Percentiles rank a stretch among this genome's conserved stretches.
phyloP scores from a whole-genome alignment of 2,113 vertebrate genomes.

The Laterallus jamaicensis region DNA sequence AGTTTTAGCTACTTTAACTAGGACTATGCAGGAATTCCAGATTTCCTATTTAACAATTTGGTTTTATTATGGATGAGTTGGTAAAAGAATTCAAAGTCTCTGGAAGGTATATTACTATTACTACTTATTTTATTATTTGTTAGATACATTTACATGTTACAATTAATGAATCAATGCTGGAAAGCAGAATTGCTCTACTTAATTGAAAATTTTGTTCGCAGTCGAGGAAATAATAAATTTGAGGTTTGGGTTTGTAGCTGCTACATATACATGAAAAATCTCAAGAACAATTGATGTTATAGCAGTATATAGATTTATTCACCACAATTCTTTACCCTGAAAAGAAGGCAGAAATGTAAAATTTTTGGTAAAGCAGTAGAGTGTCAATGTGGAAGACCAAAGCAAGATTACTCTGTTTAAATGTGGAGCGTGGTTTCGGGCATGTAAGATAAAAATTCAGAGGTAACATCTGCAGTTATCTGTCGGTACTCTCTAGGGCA shows the following conservation, averaged over 20 bases:
- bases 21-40: neutral
- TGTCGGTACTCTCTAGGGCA: neutral
- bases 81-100: neutral
- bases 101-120: neutral
- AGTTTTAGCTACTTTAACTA: neutral
- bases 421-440: neutral
- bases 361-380: neutral
- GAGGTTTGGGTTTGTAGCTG: neutral
- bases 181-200: neutral
- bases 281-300: neutral
- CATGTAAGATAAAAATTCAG: neutral
- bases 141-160: accelerated
- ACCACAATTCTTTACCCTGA: neutral
- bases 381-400: neutral
- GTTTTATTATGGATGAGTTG: neutral
- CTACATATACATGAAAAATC: neutral
- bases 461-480: neutral
- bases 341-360: neutral
- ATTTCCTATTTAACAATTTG: neutral
- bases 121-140: neutral
- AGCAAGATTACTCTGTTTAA: neutral
- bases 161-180: neutral
- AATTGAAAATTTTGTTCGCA: neutral
- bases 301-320: neutral
- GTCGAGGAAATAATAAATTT: neutral